These are phyloP conservation scores for Elysia crispata DNA, from an alignment of 2,888 invertebrate species.

Conservation along the genomic window DNA sequence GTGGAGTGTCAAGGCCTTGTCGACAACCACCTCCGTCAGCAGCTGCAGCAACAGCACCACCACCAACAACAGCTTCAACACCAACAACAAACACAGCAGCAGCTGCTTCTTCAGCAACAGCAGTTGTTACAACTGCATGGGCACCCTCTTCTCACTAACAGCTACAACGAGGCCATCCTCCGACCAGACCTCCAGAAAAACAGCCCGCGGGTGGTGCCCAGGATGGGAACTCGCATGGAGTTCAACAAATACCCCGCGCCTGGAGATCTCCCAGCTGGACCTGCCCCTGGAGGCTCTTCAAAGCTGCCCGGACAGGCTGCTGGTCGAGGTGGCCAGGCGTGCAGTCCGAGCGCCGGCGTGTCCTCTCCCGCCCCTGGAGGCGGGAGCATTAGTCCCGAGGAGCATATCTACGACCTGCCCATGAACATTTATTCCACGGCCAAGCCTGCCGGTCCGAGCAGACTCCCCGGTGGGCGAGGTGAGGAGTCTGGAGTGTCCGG, in stretches of 20 bases:
- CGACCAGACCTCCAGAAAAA: constrained; percentile 58
- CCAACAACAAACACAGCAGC: too few species aligned
- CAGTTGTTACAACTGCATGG: constrained; percentile 23
- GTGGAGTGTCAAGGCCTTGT: constrained; percentile 79
- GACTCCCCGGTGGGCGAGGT: background rate
- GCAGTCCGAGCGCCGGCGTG: constrained; percentile 41
- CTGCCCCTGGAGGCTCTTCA: background rate
- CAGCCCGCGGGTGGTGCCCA: constrained; percentile 72
- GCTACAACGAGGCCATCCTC: constrained; percentile 42
- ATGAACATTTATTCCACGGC: constrained; percentile 24
- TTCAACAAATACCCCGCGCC: constrained; percentile 66
- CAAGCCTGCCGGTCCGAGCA: background rate
- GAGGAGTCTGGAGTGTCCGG: background rate
- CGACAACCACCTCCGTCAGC: constrained; percentile 71
- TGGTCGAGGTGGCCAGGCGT: background rate
- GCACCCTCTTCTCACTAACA: too few species aligned
- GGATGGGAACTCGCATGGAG: constrained; percentile 75
- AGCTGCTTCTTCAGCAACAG: constrained; percentile 13
- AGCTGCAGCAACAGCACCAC: constrained; percentile 37
- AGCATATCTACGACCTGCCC: constrained; percentile 9
- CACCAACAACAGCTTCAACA: constrained; percentile 18
- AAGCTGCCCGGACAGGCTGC: constrained; percentile 23
- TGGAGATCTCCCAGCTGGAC: constrained; percentile 52
- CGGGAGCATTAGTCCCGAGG: constrained; percentile 1
- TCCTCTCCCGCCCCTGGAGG: constrained; percentile 21